Evolutionary conservation across 2,113 vertebrate genomes (phyloP), one percentile per base, ranked within the genome.

Genomic region (Morone chrysops): DNA sequence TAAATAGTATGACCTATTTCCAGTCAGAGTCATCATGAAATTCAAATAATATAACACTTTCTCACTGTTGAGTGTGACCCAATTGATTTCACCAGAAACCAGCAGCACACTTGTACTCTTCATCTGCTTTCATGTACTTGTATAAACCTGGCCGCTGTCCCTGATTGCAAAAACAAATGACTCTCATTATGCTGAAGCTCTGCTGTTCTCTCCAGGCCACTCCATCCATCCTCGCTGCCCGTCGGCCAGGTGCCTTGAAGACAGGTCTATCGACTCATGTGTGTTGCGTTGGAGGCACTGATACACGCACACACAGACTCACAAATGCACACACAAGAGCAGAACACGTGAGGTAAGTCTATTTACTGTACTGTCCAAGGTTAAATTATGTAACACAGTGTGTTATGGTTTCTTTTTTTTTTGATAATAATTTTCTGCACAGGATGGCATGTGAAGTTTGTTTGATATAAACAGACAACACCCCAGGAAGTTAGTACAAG

Each of bases 111-210:
- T 71, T 18, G 59, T 22, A 31, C 51, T 50, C 6, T 62, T 56
- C 36, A 20, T 56, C 40, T 20, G 48, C 31, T 77, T 66, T 67
- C 17, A 59, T 67, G n/a, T 54, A 40, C 38, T 77, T 38, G 16
- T 76, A 20, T 48, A 69, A 70, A 73, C 45, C 59, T 10, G 8
- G 11, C 53, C 13, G 8, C 36, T 43, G 36, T 70, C 36, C 45
- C 53, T 53, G 38, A 73, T 65, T 18, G 0, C 48, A n/a, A 73
- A 25, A 69, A 77, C 43, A 68, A 85, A 72, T 68, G 6, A 47
- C 14, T 66, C 41, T 75, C 59, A 68, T 75, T 71, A 86, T 53
- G 43, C 12, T 54, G 45, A 80, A 69, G n/a, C 40, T 63, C 60
- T 6, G 45, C 20, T 41, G 22, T 57, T 51, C 80, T 78, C 62